These are phyloP conservation scores for Hyles lineata DNA, from an alignment of 2,888 invertebrate genomes.

Conservation along the genomic window DNA sequence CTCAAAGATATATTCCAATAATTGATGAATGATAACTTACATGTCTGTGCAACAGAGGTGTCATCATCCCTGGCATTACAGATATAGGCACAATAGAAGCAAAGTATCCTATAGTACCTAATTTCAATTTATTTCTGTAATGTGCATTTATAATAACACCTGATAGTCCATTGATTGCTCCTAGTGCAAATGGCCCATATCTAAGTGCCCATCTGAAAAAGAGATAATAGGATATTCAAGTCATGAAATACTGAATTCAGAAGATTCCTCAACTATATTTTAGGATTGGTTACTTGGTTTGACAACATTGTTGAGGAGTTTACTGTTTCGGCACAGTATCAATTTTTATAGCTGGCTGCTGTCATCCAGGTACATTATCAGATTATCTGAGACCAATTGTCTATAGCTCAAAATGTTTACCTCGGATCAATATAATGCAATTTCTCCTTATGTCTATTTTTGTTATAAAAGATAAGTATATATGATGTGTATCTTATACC, in stretches of 20 bases:
- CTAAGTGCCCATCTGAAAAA: constrained; percentile 76
- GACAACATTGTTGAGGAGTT: background rate
- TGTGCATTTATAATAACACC: constrained; percentile 86
- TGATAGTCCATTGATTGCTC: constrained; percentile 76
- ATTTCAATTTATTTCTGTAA: constrained; percentile 86
- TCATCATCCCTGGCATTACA: constrained; percentile 84
- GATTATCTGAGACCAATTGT: no score
- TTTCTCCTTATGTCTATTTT: no score
- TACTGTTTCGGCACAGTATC: no score
- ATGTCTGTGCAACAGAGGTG: constrained; percentile 83
- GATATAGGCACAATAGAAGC: constrained; percentile 86
- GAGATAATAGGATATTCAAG: constrained; percentile 15
- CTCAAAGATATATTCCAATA: no score
- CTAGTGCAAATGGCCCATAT: constrained; percentile 81
- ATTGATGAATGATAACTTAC: constrained; percentile 63
- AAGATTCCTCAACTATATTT: no score
- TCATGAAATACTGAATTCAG: no score
- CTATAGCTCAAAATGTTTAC: no score
- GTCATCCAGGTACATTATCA: no score
- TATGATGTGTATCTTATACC: no score
- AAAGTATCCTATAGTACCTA: constrained; percentile 84
- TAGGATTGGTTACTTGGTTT: background rate
- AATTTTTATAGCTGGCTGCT: no score
- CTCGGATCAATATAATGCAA: no score
- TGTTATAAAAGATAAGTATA: no score